Evolutionary conservation across 2,797 vertebrate genomes (phyloP).

Genomic region (Coccyzus lansbergi): DNA sequence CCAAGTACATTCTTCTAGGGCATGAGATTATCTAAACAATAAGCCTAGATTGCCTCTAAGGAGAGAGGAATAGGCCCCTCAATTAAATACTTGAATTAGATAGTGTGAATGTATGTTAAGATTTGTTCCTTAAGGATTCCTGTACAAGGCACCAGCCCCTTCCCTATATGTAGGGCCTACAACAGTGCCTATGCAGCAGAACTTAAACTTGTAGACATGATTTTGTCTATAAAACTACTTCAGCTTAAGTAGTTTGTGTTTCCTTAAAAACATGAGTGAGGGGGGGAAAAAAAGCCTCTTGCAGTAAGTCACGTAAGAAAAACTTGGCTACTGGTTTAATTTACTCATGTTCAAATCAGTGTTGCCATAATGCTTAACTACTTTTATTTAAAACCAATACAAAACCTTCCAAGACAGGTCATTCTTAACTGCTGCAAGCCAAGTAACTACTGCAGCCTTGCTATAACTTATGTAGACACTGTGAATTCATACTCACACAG

Average conservation of each 20-base stretch:
- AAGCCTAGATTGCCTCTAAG: slow-evolving; percentile 20
- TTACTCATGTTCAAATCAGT: background rate
- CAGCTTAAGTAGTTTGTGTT: background rate
- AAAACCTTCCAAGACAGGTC: background rate
- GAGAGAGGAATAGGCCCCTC: slow-evolving; percentile 2
- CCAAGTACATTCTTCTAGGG: background rate
- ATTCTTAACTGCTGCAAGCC: background rate
- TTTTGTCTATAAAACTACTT: background rate
- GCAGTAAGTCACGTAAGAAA: background rate
- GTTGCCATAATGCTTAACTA: background rate
- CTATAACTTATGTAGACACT: background rate
- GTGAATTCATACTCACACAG: background rate
- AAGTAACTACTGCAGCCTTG: background rate
- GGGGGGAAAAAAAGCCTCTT: background rate
- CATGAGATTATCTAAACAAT: slow-evolving; percentile 56
- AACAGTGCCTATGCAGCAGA: background rate
- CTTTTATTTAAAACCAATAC: background rate
- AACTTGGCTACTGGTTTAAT: background rate
- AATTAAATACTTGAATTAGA: slow-evolving; percentile 35
- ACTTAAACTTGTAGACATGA: background rate
- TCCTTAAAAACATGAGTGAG: background rate
- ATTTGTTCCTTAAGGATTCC: background rate
- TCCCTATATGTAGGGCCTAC: background rate
- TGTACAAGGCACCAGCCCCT: background rate
- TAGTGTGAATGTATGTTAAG: background rate